Evolutionary conservation across 2,797 vertebrate species (phyloP), one percentile per base, ranked within the genome.

Genomic region (Syndactyla subalaris): DNA sequence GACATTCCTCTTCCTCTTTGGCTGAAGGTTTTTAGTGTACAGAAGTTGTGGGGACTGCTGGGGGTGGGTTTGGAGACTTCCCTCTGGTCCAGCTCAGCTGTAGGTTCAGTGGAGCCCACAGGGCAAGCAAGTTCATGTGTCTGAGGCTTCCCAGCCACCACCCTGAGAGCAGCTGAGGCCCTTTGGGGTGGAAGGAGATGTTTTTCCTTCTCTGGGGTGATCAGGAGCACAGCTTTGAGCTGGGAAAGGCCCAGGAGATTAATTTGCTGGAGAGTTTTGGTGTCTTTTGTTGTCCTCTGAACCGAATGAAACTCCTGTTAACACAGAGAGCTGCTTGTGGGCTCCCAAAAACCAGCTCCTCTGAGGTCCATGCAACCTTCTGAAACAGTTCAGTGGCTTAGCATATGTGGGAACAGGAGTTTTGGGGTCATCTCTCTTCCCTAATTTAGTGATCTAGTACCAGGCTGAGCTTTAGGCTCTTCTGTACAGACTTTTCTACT

Each of bases 351-450:
- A 4, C 12, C 55, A 80, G 41, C 8, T 46, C 13, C 30, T 51
- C 1, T 0, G 63, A 51, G 8, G 8, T 55, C 29, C 14, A 17
- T 1, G 5, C 22, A 52, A 36, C 7, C 18, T 14, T 65, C 39
- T 81, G 58, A 41, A 59, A n/a, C 18, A 54, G 30, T 39, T 63
- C 15, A 8, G 22, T 39, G 26, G 13, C n/a, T 76, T 57, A 39
- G 39, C 14, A 4, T 27, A 19, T 6, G 5, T 20, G 24, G 51
- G 6, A 32, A 27, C 4, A 34, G n/a, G 43, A 63, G 34, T 34
- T 36, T 15, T 36, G 38, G 11, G 51, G 46, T 76, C 34, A 19
- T 22, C 11, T 58, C 19, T 41, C 63, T 65, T 71, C 22, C 34
- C 14, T 15, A 65, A 48, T 29, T 43, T 30, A 30, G 1, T 15